Evolutionary conservation across 2,888 invertebrate species (phyloP).

Genomic region (Parasteatoda lunata): DNA sequence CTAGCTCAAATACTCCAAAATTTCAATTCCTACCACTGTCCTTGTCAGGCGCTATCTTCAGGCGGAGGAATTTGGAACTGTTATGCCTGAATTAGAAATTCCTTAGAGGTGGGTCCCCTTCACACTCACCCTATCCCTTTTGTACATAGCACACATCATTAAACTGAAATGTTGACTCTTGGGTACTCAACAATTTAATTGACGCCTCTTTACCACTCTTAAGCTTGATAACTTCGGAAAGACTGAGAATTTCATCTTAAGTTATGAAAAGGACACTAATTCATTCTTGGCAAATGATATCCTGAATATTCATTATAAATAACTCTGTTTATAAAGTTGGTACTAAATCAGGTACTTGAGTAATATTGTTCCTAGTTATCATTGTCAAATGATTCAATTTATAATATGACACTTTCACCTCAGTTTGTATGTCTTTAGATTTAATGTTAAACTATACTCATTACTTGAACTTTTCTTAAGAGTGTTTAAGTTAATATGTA

Average conservation of each 20-base stretch:
- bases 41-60: background rate
- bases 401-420: too few relatives aligned
- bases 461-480: too few relatives aligned
- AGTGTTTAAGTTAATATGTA: too few relatives aligned
- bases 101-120: slow-evolving; percentile 16
- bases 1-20: slow-evolving; percentile 12
- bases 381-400: too few relatives aligned
- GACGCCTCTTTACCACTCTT: slow-evolving; percentile 30
- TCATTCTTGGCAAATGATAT: too few relatives aligned
- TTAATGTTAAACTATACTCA: too few relatives aligned
- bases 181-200: slow-evolving; percentile 56
- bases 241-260: background rate
- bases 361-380: too few relatives aligned
- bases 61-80: slow-evolving; percentile 47
- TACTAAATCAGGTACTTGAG: too few relatives aligned
- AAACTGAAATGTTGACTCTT: slow-evolving; percentile 13
- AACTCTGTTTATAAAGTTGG: too few relatives aligned
- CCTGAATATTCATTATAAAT: too few relatives aligned
- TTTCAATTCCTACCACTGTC: slow-evolving; percentile 23
- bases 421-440: too few relatives aligned
- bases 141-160: slow-evolving; percentile 20
- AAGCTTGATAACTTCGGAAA: background rate
- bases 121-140: slow-evolving; percentile 1
- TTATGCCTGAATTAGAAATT: slow-evolving; percentile 62
- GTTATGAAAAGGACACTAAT: background rate